A percentile compares a stretch with the other conserved stretches of the same genome.
These are phyloP conservation scores for Dryobota labecula DNA, from an alignment of 2,888 invertebrate genomes.

Conservation along the genomic window DNA sequence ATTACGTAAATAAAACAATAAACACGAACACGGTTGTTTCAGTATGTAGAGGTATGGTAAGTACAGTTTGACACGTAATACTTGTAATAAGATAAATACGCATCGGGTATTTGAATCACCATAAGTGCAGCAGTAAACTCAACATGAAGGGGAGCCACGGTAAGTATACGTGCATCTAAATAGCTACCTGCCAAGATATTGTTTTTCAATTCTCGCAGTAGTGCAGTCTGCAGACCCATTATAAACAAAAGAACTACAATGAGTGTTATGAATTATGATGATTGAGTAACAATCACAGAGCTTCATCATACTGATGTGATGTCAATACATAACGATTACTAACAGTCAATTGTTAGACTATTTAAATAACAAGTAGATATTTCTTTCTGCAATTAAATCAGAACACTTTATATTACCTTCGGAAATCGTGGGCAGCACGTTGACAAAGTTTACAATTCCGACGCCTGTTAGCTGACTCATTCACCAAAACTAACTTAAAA, in stretches of 20 bases:
- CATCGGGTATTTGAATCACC: slow-evolving; percentile 74
- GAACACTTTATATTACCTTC: slow-evolving; percentile 81
- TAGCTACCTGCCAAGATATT: slow-evolving; percentile 50
- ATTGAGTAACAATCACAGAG: slow-evolving; percentile 47
- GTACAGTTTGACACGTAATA: slow-evolving; percentile 71
- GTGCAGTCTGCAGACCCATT: slow-evolving; percentile 39
- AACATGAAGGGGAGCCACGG: slow-evolving; percentile 56
- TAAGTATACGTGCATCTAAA: slow-evolving; percentile 22
- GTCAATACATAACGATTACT: slow-evolving; percentile 47
- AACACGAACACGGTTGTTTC: slow-evolving; percentile 50
- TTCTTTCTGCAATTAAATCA: slow-evolving; percentile 10
- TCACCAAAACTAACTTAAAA: slow-evolving; percentile 83
- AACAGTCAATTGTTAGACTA: slow-evolving; percentile 40
- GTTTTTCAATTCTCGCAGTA: slow-evolving; percentile 50
- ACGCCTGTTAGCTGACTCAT: slow-evolving; percentile 90
- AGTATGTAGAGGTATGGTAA: slow-evolving; percentile 32
- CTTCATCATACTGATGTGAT: slow-evolving; percentile 42
- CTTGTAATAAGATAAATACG: slow-evolving; percentile 76
- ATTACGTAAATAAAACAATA: slow-evolving; percentile 62
- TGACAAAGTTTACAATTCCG: slow-evolving; percentile 89
- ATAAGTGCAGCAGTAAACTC: slow-evolving; percentile 74
- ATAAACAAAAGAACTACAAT: slow-evolving; percentile 67
- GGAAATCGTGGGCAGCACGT: slow-evolving; percentile 89
- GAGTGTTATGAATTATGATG: slow-evolving; percentile 61
- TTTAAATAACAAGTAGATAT: slow-evolving; percentile 38